phyloP scores from a whole-genome alignment of 2,797 vertebrate genomes.

The Valencia hispanica region DNA sequence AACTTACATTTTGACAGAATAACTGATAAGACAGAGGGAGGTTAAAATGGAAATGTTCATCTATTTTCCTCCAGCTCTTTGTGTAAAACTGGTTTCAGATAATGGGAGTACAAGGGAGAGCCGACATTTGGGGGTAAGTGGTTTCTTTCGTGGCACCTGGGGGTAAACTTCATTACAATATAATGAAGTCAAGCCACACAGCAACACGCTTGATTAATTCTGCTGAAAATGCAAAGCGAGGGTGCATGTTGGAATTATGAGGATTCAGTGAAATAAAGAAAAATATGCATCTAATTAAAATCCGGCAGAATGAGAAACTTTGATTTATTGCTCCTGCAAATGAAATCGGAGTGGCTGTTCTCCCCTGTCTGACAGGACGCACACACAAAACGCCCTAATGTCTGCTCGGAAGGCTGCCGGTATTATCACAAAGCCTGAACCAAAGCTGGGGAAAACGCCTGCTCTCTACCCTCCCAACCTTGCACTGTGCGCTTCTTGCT shows the following conservation, averaged over 20 bases:
- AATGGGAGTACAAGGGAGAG: conserved; percentile 41
- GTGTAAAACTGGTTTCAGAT: conserved; percentile 54
- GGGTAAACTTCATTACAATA: conserved; percentile 73
- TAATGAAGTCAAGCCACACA: conserved; percentile 71
- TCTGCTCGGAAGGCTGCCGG: conserved; percentile 22
- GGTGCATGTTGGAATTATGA: neutral
- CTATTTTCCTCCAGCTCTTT: conserved; percentile 49
- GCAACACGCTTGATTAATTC: conserved; percentile 69
- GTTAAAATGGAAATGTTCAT: conserved; percentile 30
- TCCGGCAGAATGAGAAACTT: conserved; percentile 39
- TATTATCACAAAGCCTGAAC: conserved; percentile 45
- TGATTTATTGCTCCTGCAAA: conserved; percentile 52
- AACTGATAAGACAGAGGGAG: conserved; percentile 42
- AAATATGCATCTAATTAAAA: conserved; percentile 24
- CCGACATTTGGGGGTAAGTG: conserved; percentile 52
- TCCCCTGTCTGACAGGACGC: conserved; percentile 45
- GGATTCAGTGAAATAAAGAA: neutral
- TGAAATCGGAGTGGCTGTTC: conserved; percentile 48
- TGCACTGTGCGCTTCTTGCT: conserved; percentile 48
- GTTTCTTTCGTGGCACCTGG: conserved; percentile 67
- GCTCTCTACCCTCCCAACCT: conserved; percentile 16
- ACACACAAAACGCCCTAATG: conserved; percentile 18
- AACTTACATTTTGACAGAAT: conserved; percentile 61
- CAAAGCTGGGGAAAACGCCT: conserved; percentile 46
- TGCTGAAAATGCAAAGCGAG: conserved; percentile 46